These are phyloP conservation scores for Ascidia mentula DNA, from an alignment of 23 tunicate species.

Conservation along the genomic window DNA sequence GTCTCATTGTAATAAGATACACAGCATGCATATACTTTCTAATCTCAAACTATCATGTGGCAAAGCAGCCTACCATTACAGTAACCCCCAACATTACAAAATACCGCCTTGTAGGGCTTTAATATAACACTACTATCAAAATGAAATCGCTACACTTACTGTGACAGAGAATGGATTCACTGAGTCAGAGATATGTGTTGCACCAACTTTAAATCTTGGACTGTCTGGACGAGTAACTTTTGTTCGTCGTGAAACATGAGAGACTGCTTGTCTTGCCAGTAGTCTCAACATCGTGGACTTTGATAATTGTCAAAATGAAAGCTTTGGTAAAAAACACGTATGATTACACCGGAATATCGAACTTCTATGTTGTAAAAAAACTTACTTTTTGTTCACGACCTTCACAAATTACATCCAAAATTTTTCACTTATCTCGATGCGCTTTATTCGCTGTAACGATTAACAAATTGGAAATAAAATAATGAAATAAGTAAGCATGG, in stretches of 20 bases:
- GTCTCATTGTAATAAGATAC: too few species aligned
- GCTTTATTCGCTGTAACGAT: neutral
- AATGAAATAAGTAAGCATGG: too few species aligned
- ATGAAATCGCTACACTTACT: too few species aligned
- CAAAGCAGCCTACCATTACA: too few species aligned
- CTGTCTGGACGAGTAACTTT: constrained; percentile 17
- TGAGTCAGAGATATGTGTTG: neutral
- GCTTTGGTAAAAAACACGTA: neutral
- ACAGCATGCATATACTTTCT: too few species aligned
- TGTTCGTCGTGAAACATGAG: neutral
- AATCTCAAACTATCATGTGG: too few species aligned
- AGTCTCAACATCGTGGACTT: constrained; percentile 1
- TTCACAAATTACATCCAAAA: neutral
- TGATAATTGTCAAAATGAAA: neutral
- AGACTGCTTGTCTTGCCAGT: neutral
- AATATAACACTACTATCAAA: too few species aligned
- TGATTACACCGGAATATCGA: too few species aligned
- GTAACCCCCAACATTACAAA: too few species aligned
- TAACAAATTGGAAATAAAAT: neutral
- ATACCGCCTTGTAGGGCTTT: too few species aligned
- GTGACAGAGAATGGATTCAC: neutral
- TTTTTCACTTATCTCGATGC: neutral
- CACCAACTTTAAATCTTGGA: neutral
- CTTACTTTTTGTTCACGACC: constrained; percentile 7
- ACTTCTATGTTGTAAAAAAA: too few species aligned